phyloP scores from a whole-genome alignment of 2,113 vertebrate species.

The Crotalus tigris region DNA sequence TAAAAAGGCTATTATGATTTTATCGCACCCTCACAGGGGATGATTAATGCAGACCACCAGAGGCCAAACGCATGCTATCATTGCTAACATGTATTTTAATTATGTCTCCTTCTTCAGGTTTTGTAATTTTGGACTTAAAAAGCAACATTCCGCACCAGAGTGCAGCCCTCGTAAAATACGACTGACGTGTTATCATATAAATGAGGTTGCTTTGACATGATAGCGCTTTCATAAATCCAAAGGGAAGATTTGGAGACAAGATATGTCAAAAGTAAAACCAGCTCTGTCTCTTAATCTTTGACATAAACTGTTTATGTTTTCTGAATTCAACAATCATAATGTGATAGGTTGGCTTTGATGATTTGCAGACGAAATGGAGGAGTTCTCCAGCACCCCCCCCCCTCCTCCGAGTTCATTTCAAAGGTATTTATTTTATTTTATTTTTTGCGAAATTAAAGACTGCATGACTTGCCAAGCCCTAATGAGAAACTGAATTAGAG shows the following conservation, averaged over 20 bases:
- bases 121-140: constrained; percentile 82
- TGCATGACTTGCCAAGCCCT: constrained; percentile 67
- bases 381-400: constrained; percentile 55
- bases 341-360: constrained; percentile 75
- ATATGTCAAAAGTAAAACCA: constrained; percentile 79
- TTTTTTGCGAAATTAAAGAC: constrained; percentile 68
- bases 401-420: constrained; percentile 64
- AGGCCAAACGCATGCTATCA: constrained; percentile 79
- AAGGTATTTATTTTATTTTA: constrained; percentile 66
- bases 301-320: constrained; percentile 84
- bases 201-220: constrained; percentile 81
- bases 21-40: constrained; percentile 78
- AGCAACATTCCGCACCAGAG: constrained; percentile 77
- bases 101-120: constrained; percentile 82
- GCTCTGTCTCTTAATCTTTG: constrained; percentile 80
- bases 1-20: constrained; percentile 84
- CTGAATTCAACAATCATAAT: constrained; percentile 78
- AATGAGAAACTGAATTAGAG: constrained; percentile 63
- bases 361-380: constrained; percentile 73
- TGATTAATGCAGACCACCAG: constrained; percentile 79
- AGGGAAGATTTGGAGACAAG: constrained; percentile 80
- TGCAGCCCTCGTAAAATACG: constrained; percentile 79
- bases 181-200: constrained; percentile 86
- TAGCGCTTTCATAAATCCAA: constrained; percentile 77
- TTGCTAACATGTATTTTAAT: constrained; percentile 79